These are phyloP conservation scores for Hypotaenidia philippensis DNA, from an alignment of 2,797 vertebrate genomes.

Conservation along the genomic window DNA sequence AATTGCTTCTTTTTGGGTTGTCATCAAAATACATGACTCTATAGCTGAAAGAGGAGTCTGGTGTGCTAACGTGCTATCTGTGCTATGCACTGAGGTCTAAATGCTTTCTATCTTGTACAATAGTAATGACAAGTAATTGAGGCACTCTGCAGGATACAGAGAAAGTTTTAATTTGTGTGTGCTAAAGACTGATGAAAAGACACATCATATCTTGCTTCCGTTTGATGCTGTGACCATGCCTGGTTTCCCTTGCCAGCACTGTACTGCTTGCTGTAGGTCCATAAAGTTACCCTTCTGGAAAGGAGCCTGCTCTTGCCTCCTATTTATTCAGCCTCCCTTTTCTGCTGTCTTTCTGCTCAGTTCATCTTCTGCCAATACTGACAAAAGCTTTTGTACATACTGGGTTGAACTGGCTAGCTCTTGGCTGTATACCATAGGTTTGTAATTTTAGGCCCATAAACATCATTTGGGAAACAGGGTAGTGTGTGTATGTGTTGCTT, in stretches of 20 bases:
- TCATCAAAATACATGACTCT: constrained; percentile 52
- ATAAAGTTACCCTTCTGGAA: not conserved
- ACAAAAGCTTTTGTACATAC: not conserved
- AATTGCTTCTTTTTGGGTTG: constrained; percentile 60
- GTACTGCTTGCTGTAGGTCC: not conserved
- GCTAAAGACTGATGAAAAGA: constrained; percentile 40
- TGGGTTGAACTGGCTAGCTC: not conserved
- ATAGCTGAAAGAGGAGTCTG: constrained; percentile 29
- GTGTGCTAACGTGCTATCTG: constrained; percentile 20
- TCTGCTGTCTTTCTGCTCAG: not conserved
- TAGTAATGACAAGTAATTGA: constrained; percentile 56
- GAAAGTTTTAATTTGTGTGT: constrained; percentile 54
- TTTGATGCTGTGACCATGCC: not conserved
- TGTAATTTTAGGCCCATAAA: not conserved
- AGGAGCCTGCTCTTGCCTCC: not conserved
- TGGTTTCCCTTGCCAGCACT: not conserved
- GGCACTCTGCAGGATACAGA: constrained; percentile 46
- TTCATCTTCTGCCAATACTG: not conserved
- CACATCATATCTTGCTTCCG: not conserved
- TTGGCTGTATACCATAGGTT: not conserved
- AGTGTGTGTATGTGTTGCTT: not conserved
- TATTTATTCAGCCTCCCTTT: not conserved
- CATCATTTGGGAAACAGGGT: not conserved
- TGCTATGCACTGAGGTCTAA: constrained; percentile 29
- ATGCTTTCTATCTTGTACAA: constrained; percentile 37